A percentile compares a stretch with the other conserved stretches of the same genome.
Evolutionary conservation across 2,888 invertebrate genomes (phyloP).

Genomic region (Tortricodes alternella): DNA sequence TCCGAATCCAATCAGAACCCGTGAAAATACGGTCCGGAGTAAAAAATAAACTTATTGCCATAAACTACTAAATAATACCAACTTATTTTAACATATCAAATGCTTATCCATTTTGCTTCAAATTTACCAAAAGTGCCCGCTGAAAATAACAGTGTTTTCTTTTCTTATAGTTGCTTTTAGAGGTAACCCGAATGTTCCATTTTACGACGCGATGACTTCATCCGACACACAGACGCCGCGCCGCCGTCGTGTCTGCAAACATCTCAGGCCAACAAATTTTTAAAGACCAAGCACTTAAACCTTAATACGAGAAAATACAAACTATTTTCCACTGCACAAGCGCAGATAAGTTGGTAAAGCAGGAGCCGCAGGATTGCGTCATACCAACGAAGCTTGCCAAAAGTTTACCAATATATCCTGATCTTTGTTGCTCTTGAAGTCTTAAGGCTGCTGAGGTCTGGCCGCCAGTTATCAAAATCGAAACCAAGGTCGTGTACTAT

Average conservation of each 20-base stretch:
- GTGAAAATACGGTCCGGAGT: no score
- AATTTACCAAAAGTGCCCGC: no score
- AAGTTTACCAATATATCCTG: slow-evolving; percentile 44
- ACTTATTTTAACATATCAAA: no score
- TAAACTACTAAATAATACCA: no score
- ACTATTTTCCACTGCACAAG: not conserved
- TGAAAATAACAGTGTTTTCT: not conserved
- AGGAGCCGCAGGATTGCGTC: slow-evolving; percentile 53
- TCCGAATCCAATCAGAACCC: no score
- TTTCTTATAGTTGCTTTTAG: not conserved
- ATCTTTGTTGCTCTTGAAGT: slow-evolving; percentile 32
- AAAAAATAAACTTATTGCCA: no score
- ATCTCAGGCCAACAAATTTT: slow-evolving; percentile 34
- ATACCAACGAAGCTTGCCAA: slow-evolving; percentile 48
- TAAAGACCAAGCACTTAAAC: not conserved
- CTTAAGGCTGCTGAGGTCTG: slow-evolving; percentile 37
- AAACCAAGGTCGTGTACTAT: slow-evolving; percentile 48
- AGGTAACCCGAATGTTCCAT: not conserved
- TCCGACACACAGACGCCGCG: slow-evolving; percentile 38
- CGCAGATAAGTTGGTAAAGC: slow-evolving; percentile 17
- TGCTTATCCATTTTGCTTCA: no score
- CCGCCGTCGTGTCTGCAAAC: slow-evolving; percentile 53
- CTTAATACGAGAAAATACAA: not conserved
- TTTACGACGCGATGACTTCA: slow-evolving; percentile 14
- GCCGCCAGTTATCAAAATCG: slow-evolving; percentile 37